Percentiles rank a stretch among this genome's conserved stretches.
Evolutionary conservation across 1,140 invertebrate genomes (phyloP).

Genomic region (Orussus abietinus): DNA sequence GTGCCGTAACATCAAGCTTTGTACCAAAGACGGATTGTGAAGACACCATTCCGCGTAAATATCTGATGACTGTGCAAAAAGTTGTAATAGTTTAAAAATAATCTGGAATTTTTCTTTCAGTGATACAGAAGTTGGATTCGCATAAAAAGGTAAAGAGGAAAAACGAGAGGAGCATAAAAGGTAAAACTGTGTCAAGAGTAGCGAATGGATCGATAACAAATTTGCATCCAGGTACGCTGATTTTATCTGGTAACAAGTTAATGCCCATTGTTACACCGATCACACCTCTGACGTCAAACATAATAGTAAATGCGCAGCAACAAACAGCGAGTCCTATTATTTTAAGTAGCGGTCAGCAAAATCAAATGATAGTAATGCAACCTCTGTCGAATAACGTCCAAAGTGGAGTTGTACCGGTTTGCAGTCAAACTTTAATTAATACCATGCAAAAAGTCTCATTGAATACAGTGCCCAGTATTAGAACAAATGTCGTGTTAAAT

Average conservation of each 20-base stretch:
- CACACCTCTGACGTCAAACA: slow-evolving; percentile 38
- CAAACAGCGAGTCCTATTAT: slow-evolving; percentile 42
- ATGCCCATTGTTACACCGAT: slow-evolving; percentile 48
- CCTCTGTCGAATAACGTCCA: slow-evolving; percentile 37
- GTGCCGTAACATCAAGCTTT: neutral
- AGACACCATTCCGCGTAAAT: no score
- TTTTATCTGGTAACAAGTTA: slow-evolving; percentile 45
- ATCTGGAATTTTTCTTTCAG: slow-evolving; percentile 1
- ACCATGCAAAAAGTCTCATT: slow-evolving; percentile 41
- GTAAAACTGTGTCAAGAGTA: slow-evolving; percentile 21
- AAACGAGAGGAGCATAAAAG: slow-evolving; percentile 25
- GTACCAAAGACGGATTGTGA: no score
- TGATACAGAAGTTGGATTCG: slow-evolving; percentile 24
- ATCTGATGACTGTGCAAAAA: no score
- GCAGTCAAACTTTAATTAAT: slow-evolving; percentile 40
- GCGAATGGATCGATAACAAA: slow-evolving; percentile 33
- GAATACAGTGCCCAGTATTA: slow-evolving; percentile 38
- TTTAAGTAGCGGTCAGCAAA: slow-evolving; percentile 42
- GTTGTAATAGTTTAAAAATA: no score
- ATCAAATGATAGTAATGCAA: slow-evolving; percentile 51
- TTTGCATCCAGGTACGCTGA: slow-evolving; percentile 40
- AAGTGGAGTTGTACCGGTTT: slow-evolving; percentile 40
- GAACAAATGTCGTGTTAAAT: slow-evolving; percentile 40
- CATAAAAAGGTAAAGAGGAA: slow-evolving; percentile 32
- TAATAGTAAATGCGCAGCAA: slow-evolving; percentile 43